These are phyloP conservation scores for Nomada lathburiana DNA, from an alignment of 2,888 invertebrate species.

Conservation along the genomic window DNA sequence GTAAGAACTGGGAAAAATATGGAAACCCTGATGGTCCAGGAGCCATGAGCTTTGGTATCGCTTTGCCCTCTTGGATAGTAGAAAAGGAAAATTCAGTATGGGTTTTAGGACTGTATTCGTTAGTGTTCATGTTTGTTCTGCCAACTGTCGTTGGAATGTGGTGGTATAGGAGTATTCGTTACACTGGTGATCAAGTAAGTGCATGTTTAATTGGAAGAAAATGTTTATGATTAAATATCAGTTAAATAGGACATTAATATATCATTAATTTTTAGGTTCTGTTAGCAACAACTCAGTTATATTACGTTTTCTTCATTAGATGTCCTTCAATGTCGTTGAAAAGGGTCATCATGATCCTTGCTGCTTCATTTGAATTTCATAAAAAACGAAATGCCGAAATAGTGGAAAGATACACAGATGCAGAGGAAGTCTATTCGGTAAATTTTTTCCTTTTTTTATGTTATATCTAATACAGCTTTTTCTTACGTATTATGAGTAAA, in stretches of 20 bases:
- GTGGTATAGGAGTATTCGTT: constrained; percentile 99
- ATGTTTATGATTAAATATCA: not conserved
- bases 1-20: constrained; percentile 99
- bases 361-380: constrained; percentile 98
- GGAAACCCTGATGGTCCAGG: constrained; percentile 99
- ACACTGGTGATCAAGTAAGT: constrained; percentile 95
- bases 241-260: not conserved
- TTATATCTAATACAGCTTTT: too few species aligned
- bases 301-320: constrained; percentile 97
- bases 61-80: constrained; percentile 99
- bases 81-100: constrained; percentile 99
- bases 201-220: constrained; percentile 19
- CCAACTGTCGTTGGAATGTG: constrained; percentile 97
- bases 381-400: constrained; percentile 97
- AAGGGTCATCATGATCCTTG: constrained; percentile 97
- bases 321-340: constrained; percentile 98
- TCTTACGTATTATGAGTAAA: too few species aligned
- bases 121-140: constrained; percentile 99
- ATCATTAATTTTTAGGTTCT: constrained; percentile 87
- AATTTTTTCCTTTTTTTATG: constrained; percentile 71
- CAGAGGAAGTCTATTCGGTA: constrained; percentile 96
- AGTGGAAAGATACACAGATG: constrained; percentile 95
- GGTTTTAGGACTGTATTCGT: constrained; percentile 97
- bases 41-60: constrained; percentile 99
- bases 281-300: constrained; percentile 98